Conservation (phyloP, 2,888 invertebrate genomes). For the Steinernema hermaphroditum region DNA sequence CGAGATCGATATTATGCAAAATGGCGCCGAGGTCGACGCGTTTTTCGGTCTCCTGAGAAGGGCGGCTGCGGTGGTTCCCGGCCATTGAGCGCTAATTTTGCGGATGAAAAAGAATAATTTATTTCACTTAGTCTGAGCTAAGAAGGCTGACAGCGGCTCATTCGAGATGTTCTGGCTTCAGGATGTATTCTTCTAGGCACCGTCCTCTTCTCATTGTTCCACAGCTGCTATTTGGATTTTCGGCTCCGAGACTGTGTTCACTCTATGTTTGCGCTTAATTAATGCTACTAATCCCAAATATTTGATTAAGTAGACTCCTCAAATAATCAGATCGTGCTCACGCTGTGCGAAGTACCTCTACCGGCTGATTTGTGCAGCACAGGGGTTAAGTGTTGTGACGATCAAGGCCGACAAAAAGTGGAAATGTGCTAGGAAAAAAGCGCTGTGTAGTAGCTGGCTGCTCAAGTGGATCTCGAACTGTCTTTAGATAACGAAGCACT, state of each 20-base stretch:
- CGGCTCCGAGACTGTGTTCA: neutral
- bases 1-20: constrained; percentile 17
- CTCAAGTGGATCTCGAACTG: constrained; percentile 13
- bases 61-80: constrained; percentile 15
- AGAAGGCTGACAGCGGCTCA: neutral
- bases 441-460: neutral
- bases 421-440: neutral
- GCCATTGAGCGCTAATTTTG: constrained; percentile 1
- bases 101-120: constrained; percentile 29
- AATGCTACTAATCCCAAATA: constrained; percentile 7
- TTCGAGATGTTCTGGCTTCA: neutral
- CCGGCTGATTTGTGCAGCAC: neutral
- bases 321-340: neutral
- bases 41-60: neutral
- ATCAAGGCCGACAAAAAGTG: too few relatives aligned
- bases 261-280: too few relatives aligned
- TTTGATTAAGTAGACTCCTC: neutral
- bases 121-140: neutral
- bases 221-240: neutral
- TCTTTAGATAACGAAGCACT: constrained; percentile 6
- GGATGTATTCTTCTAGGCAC: neutral
- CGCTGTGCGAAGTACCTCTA: neutral
- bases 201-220: neutral
- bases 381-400: neutral
- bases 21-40: neutral